Evolutionary conservation across 2,888 invertebrate species (phyloP).

Genomic region (Anaspis maculata): DNA sequence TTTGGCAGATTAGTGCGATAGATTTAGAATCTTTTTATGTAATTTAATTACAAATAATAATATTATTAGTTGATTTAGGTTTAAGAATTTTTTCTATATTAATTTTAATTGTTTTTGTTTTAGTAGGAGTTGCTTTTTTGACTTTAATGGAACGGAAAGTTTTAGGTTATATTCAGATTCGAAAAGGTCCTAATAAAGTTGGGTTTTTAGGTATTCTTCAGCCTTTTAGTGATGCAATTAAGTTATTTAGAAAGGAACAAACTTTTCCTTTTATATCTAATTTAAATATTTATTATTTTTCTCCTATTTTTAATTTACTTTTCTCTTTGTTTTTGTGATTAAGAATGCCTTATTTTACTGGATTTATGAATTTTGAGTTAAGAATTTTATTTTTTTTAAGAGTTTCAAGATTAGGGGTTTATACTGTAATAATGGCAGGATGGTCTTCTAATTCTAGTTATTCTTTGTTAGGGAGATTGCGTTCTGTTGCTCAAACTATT

Average conservation of each 20-base stretch:
- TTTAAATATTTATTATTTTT: constrained; percentile 52
- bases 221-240: constrained; percentile 66
- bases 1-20: constrained; percentile 63
- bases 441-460: constrained; percentile 68
- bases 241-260: constrained; percentile 61
- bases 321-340: constrained; percentile 52
- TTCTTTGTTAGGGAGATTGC: constrained; percentile 59
- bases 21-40: constrained; percentile 63
- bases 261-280: constrained; percentile 50
- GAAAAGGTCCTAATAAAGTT: constrained; percentile 66
- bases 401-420: constrained; percentile 56
- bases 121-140: constrained; percentile 62
- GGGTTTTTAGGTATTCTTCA: constrained; percentile 55
- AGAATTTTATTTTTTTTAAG: constrained; percentile 57
- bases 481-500: constrained; percentile 64
- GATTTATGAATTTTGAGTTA: constrained; percentile 50
- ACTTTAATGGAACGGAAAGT: constrained; percentile 64
- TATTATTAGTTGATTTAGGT: constrained; percentile 43
- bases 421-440: constrained; percentile 55
- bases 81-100: constrained; percentile 32
- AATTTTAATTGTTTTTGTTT: constrained; percentile 45
- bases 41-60: constrained; percentile 49
- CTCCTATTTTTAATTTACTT: constrained; percentile 52
- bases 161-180: constrained; percentile 64
- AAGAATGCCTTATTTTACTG: constrained; percentile 50